Conservation (phyloP, 1,140 invertebrate species). For the Trichonephila inaurata region DNA sequence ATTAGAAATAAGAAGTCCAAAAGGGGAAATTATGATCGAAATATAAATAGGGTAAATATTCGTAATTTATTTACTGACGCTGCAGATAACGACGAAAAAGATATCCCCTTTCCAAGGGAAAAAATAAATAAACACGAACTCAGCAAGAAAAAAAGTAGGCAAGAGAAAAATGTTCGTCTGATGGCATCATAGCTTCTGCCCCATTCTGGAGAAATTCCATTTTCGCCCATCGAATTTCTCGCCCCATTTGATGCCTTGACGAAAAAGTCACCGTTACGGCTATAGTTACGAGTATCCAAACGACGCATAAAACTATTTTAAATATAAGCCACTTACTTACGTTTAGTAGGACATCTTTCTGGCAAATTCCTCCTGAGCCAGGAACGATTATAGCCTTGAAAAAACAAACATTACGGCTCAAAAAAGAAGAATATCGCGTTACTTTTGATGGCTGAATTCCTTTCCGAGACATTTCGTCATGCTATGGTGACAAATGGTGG, state of each 20-base stretch:
- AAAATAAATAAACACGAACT: not conserved
- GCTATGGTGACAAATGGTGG: constrained; percentile 40
- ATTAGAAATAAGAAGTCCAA: not conserved
- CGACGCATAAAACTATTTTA: constrained; percentile 63
- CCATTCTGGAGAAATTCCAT: constrained; percentile 33
- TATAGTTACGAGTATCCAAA: constrained; percentile 45
- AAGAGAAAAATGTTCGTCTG: constrained; percentile 31
- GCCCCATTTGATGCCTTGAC: constrained; percentile 44
- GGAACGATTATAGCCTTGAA: constrained; percentile 31
- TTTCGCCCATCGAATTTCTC: constrained; percentile 46
- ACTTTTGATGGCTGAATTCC: constrained; percentile 43
- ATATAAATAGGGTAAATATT: not conserved
- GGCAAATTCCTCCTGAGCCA: not conserved
- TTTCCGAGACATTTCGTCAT: constrained; percentile 58
- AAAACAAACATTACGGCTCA: constrained; percentile 41
- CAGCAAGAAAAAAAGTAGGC: not conserved
- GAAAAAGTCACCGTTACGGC: constrained; percentile 34
- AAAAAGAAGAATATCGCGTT: constrained; percentile 8
- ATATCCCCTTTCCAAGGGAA: not conserved
- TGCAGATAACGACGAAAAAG: not conserved
- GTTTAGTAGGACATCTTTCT: constrained; percentile 51
- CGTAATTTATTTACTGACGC: constrained; percentile 14
- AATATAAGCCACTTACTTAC: constrained; percentile 67
- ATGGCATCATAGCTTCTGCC: constrained; percentile 15
- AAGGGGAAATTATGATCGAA: not conserved